Conservation (phyloP, 2,888 invertebrate species). For the Phasia obesa region DNA sequence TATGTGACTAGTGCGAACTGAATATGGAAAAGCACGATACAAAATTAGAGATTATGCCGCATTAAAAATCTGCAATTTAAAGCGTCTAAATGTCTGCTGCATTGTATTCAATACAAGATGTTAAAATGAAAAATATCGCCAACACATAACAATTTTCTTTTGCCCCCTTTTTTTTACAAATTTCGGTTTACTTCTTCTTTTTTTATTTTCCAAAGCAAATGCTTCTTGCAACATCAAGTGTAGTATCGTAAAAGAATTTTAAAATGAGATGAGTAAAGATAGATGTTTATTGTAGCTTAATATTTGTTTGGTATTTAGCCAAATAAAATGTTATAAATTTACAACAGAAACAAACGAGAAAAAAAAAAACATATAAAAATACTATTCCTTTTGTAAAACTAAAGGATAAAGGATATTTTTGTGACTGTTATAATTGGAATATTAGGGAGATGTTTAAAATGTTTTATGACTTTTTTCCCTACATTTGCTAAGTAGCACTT, state of each 20-base stretch:
- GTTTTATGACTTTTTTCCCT: neutral
- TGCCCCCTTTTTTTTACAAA: constrained; percentile 18
- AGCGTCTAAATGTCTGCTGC: constrained; percentile 81
- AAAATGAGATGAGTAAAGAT: constrained; percentile 55
- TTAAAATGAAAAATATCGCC: constrained; percentile 67
- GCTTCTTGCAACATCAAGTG: constrained; percentile 5
- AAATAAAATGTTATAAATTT: constrained; percentile 68
- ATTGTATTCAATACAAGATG: constrained; percentile 60
- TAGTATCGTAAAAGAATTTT: neutral
- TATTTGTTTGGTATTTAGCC: constrained; percentile 66
- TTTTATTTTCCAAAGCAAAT: neutral
- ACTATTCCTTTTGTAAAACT: neutral
- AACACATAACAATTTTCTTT: constrained; percentile 73
- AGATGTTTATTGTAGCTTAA: constrained; percentile 51
- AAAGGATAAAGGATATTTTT: constrained; percentile 22
- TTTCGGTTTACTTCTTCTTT: constrained; percentile 20
- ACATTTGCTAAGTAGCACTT: neutral
- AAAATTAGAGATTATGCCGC: constrained; percentile 67
- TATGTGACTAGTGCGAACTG: neutral
- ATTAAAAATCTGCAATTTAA: constrained; percentile 76
- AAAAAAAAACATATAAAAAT: constrained; percentile 4
- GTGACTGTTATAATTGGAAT: constrained; percentile 72
- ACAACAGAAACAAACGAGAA: neutral
- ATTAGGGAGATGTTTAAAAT: constrained; percentile 51
- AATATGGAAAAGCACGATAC: neutral